phyloP scores from a whole-genome alignment of 92 coral and sea anemone species.

The Palythoa caribaeorum region DNA sequence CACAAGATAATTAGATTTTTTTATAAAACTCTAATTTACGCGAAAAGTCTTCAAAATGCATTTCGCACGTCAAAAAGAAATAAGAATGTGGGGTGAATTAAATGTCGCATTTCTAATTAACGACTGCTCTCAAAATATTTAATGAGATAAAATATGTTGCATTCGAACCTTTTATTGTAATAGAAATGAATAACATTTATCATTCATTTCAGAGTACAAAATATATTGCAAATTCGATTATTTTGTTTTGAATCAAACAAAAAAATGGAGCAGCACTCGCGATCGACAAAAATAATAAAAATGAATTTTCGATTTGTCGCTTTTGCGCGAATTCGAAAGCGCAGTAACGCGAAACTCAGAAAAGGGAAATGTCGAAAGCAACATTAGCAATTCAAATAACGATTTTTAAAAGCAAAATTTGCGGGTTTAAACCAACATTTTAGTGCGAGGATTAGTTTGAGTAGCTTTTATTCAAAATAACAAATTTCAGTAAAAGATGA shows the following conservation, averaged over 20 bases:
- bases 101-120: not conserved
- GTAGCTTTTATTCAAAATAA: not conserved
- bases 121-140: not conserved
- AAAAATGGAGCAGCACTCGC: not conserved
- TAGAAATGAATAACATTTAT: not conserved
- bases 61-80: not conserved
- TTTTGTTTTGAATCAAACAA: not conserved
- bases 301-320: not conserved
- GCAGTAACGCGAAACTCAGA: not conserved
- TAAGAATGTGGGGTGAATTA: not conserved
- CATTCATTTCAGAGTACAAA: slow-evolving; percentile 3
- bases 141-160: not conserved
- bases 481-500: not conserved
- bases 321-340: not conserved
- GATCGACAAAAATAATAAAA: not conserved
- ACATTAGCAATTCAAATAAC: not conserved
- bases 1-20: not conserved
- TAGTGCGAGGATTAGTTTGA: not conserved
- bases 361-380: no score
- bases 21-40: not conserved
- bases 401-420: not conserved
- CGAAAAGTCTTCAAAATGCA: not conserved
- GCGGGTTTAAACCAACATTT: not conserved
- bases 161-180: slow-evolving; percentile 6
- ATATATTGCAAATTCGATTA: not conserved